phyloP scores from a whole-genome alignment of 1,140 invertebrate species.

The Drosophila tani region DNA sequence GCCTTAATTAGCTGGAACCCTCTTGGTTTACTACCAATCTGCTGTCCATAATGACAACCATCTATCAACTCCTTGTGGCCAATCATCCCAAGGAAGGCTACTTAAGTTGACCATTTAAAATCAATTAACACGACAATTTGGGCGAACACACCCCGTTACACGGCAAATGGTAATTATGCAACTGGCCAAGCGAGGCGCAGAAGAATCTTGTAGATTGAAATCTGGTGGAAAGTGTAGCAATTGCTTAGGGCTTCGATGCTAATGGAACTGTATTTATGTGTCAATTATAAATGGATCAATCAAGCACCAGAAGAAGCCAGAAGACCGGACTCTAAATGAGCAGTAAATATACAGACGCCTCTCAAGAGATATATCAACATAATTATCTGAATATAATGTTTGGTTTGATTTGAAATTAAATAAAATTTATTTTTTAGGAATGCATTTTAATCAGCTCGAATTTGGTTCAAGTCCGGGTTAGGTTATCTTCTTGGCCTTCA shows the following conservation, averaged over 20 bases:
- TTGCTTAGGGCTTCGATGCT: constrained; percentile 60
- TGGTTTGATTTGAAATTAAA: not conserved
- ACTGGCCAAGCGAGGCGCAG: constrained; percentile 24
- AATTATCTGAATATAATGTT: not conserved
- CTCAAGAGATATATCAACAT: too few species aligned
- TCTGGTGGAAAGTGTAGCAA: constrained; percentile 64
- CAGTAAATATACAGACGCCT: not conserved
- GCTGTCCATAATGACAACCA: constrained; percentile 8
- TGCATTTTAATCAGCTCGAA: not conserved
- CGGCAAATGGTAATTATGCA: constrained; percentile 54
- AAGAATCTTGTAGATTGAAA: constrained; percentile 40
- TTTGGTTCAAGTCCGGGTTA: not conserved
- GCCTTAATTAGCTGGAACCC: not conserved
- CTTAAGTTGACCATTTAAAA: constrained; percentile 67
- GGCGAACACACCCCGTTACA: constrained; percentile 45
- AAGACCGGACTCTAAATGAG: not conserved
- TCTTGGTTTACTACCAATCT: not conserved
- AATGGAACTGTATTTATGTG: constrained; percentile 62
- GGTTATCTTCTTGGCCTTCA: not conserved
- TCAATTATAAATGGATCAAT: constrained; percentile 78
- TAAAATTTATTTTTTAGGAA: too few species aligned
- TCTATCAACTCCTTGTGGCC: constrained; percentile 28
- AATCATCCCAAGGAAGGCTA: constrained; percentile 39
- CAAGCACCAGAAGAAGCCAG: constrained; percentile 21
- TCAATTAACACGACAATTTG: constrained; percentile 74